Conservation (phyloP, 2,888 invertebrate genomes). For the Phyllotreta striolata region DNA sequence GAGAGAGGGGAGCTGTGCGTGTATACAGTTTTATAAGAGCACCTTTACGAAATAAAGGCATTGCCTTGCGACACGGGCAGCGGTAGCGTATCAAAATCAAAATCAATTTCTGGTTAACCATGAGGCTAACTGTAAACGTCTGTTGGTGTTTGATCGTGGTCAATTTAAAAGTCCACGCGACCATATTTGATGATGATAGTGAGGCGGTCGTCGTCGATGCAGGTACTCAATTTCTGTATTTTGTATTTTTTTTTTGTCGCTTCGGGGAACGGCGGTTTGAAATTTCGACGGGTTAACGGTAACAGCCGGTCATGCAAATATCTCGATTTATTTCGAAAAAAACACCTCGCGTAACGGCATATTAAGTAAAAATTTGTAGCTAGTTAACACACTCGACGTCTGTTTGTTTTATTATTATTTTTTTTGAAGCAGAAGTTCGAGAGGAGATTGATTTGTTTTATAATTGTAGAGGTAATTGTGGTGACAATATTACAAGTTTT, state of each 20-base stretch:
- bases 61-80: constrained; percentile 49
- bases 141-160: constrained; percentile 48
- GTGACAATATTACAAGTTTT: constrained; percentile 15
- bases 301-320: constrained; percentile 26
- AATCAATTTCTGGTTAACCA: constrained; percentile 35
- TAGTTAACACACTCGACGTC: neutral
- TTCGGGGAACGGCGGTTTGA: neutral
- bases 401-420: too few species aligned
- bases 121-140: constrained; percentile 50
- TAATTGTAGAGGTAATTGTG: neutral
- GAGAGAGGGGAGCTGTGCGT: constrained; percentile 46
- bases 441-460: neutral
- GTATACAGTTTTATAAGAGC: constrained; percentile 57
- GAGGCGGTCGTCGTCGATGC: constrained; percentile 51
- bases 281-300: constrained; percentile 40
- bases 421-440: neutral
- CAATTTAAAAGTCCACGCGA: constrained; percentile 39
- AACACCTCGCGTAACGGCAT: constrained; percentile 1
- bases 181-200: constrained; percentile 40
- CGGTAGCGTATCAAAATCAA: constrained; percentile 38
- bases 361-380: neutral
- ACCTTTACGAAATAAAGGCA: constrained; percentile 57
- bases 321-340: constrained; percentile 17
- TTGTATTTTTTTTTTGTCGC: neutral
- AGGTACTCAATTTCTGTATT: constrained; percentile 41